Evolutionary conservation across 2,797 vertebrate species (phyloP).

Genomic region (Streptopelia turtur): DNA sequence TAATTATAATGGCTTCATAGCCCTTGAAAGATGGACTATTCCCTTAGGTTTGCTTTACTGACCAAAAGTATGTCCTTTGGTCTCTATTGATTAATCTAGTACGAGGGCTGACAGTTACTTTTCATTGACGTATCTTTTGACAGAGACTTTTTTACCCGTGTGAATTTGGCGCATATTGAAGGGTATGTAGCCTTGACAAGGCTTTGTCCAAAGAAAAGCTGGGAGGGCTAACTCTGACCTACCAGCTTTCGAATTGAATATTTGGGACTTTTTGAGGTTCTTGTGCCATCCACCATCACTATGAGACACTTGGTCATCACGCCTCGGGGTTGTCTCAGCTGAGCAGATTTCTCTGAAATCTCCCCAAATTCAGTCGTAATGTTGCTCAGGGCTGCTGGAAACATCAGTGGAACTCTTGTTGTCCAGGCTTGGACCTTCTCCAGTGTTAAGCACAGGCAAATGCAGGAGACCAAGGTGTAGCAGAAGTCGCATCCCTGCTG

Average conservation of each 20-base stretch:
- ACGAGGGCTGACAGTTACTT: neutral
- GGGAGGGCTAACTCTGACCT: neutral
- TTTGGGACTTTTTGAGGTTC: neutral
- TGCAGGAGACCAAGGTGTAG: neutral
- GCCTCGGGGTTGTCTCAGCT: neutral
- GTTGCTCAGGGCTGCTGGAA: neutral
- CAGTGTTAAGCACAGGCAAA: rapidly evolving
- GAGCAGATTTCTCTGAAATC: neutral
- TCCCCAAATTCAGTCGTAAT: neutral
- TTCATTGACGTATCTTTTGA: neutral
- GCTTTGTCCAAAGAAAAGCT: neutral
- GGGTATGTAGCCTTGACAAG: neutral
- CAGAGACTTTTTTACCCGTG: rapidly evolving
- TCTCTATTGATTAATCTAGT: neutral
- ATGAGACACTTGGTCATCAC: neutral
- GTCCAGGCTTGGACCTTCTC: rapidly evolving
- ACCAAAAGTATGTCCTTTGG: neutral
- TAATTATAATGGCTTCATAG: neutral
- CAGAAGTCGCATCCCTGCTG: rapidly evolving
- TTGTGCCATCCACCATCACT: neutral
- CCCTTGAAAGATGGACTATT: neutral
- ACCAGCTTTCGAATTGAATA: neutral
- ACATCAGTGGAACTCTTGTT: neutral
- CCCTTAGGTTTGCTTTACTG: neutral
- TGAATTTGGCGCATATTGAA: neutral